These are phyloP conservation scores for Tubulanus polymorphus DNA, from an alignment of 2,888 invertebrate species.

Conservation along the genomic window DNA sequence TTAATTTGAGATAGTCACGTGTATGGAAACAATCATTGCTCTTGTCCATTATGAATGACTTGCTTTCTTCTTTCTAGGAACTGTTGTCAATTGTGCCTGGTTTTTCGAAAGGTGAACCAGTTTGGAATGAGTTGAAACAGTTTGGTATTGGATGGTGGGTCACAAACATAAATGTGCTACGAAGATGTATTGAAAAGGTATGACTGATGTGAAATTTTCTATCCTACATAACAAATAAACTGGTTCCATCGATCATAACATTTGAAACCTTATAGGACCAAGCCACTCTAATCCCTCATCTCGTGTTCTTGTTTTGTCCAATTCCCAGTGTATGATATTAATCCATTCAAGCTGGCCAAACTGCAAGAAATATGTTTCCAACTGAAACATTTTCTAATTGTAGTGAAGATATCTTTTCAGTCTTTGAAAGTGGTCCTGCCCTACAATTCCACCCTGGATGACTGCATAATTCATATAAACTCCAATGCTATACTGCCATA, in stretches of 20 bases:
- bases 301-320: neutral
- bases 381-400: neutral
- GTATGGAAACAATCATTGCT: no score
- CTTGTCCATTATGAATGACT: no score
- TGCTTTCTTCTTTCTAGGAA: conserved; percentile 59
- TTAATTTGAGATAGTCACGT: no score
- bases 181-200: conserved; percentile 79
- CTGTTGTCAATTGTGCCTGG: conserved; percentile 76
- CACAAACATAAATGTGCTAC: conserved; percentile 74
- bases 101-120: conserved; percentile 57
- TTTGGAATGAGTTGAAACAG: conserved; percentile 87
- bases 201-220: no score
- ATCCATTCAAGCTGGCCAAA: no score
- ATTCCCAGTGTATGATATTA: neutral
- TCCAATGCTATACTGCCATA: no score
- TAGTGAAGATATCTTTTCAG: neutral
- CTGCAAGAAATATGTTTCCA: no score
- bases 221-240: no score
- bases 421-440: no score
- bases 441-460: no score
- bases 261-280: conserved; percentile 1
- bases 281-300: neutral
- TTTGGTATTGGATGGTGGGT: conserved; percentile 97
- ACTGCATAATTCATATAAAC: no score
- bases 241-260: no score